Evolutionary conservation across 2,797 vertebrate species (phyloP), one percentile per base, ranked within the genome.

Genomic region (Acanthopagrus latus): DNA sequence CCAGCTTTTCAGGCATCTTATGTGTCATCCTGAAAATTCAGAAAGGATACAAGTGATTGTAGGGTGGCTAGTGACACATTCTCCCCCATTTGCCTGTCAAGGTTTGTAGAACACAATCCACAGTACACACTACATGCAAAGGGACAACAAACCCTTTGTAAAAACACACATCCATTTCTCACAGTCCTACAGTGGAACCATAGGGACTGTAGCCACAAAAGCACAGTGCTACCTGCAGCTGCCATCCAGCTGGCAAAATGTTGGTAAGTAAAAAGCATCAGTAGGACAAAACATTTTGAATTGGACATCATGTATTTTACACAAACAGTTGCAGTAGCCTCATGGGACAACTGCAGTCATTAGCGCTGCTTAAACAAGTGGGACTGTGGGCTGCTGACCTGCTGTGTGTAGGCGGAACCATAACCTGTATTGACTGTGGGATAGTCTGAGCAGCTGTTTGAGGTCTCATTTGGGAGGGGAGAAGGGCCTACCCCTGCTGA

Each of bases 401-500:
- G 64, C 68, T 76, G 77, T 69, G 80, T 64, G 75, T 76, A 56
- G 87, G 81, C 23, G 38, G 72, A 74, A 65, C 52, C 66, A 59
- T 64, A 76, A 69, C 87, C 86, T 64, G 66, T 23, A 76, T 74
- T 87, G 82, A 67, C 78, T 69, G 65, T 59, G 17, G 74, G 80
- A 52, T 58, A 59, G 57, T 46, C 72, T n/a, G 44, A 71, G 88
- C 89, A 86, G 84, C 83, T 82, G 87, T 74, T 84, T 89, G 70
- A 88, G 74, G 73, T 86, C 85, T 94, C 82, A 88, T 57, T 89
- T 86, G 85, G 91, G 74, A 52, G 23, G 84, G 78, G 82, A 87
- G 64, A 56, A 51, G 76, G 83, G 81, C 85, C 82, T 86, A 86
- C 77, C 85, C 87, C 69, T 92, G 93, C 92, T 93, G 91, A 94